A percentile compares a stretch with the other conserved stretches of the same genome.
Conservation (phyloP, 2,797 vertebrate species). For the Oceanodroma leucorhoa region DNA sequence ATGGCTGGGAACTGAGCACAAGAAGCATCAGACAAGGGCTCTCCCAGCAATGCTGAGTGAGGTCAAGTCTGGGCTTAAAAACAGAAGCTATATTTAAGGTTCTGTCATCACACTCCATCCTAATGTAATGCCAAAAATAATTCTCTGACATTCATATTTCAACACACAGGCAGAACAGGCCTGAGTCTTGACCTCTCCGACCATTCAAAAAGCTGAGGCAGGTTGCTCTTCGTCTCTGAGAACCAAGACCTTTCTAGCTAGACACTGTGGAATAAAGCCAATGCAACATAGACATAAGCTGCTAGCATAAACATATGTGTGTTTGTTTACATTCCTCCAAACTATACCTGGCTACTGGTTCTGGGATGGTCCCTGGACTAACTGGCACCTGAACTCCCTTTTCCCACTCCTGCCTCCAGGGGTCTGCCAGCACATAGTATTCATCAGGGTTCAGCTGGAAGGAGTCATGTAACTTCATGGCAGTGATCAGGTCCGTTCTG, state of each 20-base stretch:
- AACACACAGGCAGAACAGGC: neutral
- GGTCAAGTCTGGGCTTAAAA: conserved; percentile 6
- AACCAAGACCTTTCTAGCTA: neutral
- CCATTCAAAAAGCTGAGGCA: neutral
- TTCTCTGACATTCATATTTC: neutral
- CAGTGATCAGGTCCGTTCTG: conserved; percentile 97
- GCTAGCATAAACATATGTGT: neutral
- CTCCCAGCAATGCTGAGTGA: neutral
- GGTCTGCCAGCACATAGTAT: conserved; percentile 91
- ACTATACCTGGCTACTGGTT: conserved; percentile 87
- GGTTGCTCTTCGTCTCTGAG: neutral
- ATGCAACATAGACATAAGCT: neutral
- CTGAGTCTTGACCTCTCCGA: neutral
- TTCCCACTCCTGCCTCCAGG: conserved; percentile 98
- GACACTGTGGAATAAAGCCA: neutral
- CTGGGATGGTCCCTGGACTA: conserved; percentile 90
- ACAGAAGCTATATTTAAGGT: neutral
- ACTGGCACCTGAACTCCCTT: conserved; percentile 98
- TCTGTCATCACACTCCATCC: neutral
- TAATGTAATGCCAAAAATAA: neutral
- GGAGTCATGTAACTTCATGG: conserved; percentile 98
- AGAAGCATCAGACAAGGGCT: neutral
- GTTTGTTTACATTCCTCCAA: conserved; percentile 23
- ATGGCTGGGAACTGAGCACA: neutral
- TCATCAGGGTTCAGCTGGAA: conserved; percentile 92